Percentiles rank a stretch among this genome's conserved stretches.
These are phyloP conservation scores for Meloidogyne hapla DNA, from an alignment of 1,140 invertebrate species.

Conservation along the genomic window DNA sequence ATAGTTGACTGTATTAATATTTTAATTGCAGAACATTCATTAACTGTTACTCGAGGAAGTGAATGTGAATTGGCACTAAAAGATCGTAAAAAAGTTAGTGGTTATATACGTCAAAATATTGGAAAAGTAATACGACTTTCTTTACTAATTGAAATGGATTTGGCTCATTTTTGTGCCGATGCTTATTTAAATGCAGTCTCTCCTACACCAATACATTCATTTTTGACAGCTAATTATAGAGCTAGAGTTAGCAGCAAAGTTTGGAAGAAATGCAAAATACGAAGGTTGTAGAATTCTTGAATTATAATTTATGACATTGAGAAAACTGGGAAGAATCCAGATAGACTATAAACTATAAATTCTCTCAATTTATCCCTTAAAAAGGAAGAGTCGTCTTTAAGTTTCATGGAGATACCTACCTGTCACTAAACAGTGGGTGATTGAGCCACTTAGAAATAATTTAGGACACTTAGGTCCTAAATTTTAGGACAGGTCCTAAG, in stretches of 20 bases:
- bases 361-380: too few species aligned
- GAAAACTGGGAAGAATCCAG: too few species aligned
- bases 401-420: too few species aligned
- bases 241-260: constrained; percentile 56
- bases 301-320: too few species aligned
- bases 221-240: constrained; percentile 59
- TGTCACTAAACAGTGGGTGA: neutral
- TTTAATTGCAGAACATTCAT: constrained; percentile 22
- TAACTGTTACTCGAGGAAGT: constrained; percentile 32
- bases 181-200: constrained; percentile 58
- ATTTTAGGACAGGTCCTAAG: too few species aligned
- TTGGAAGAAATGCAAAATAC: constrained; percentile 45
- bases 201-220: constrained; percentile 59
- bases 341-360: too few species aligned
- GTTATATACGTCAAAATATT: constrained; percentile 43
- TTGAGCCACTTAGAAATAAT: too few species aligned
- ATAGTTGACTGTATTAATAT: too few species aligned
- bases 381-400: too few species aligned
- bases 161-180: constrained; percentile 49
- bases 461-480: too few species aligned
- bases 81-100: constrained; percentile 24
- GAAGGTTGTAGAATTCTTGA: too few species aligned
- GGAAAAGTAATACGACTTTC: constrained; percentile 49
- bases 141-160: constrained; percentile 53
- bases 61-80: constrained; percentile 43